Evolutionary conservation across 2,888 invertebrate genomes (phyloP).

Genomic region (Girardia tigrina): DNA sequence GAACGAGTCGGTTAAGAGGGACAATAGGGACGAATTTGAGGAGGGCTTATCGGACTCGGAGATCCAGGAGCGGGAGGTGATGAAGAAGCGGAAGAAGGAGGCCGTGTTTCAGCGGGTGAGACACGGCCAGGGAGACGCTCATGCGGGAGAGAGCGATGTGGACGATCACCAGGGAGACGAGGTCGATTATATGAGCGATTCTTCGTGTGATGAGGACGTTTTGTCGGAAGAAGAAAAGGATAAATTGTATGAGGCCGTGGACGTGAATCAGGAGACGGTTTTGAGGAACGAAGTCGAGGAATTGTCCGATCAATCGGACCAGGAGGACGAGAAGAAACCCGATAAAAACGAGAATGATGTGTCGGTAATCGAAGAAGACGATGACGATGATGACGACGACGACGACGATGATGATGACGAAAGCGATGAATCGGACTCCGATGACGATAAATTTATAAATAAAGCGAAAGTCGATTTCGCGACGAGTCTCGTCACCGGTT

Average conservation of each 20-base stretch:
- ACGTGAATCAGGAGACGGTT: neutral
- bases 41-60: neutral
- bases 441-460: neutral
- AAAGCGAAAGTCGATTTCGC: neutral
- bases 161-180: slow-evolving; percentile 35
- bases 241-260: neutral
- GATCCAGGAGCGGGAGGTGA: neutral
- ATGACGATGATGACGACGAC: neutral
- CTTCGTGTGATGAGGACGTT: slow-evolving; percentile 23
- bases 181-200: slow-evolving; percentile 21
- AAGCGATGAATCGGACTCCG: neutral
- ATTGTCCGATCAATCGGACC: neutral
- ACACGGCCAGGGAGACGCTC: slow-evolving; percentile 25
- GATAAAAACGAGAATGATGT: neutral
- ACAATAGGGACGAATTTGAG: neutral
- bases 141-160: slow-evolving; percentile 30
- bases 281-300: neutral
- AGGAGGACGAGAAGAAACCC: neutral
- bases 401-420: neutral
- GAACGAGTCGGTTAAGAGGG: neutral
- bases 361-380: neutral
- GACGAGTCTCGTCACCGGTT: too few species aligned
- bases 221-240: neutral
- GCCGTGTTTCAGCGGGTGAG: neutral
- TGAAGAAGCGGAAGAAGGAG: neutral